phyloP scores from a whole-genome alignment of 2,797 vertebrate genomes.

The Sebastes alutus region DNA sequence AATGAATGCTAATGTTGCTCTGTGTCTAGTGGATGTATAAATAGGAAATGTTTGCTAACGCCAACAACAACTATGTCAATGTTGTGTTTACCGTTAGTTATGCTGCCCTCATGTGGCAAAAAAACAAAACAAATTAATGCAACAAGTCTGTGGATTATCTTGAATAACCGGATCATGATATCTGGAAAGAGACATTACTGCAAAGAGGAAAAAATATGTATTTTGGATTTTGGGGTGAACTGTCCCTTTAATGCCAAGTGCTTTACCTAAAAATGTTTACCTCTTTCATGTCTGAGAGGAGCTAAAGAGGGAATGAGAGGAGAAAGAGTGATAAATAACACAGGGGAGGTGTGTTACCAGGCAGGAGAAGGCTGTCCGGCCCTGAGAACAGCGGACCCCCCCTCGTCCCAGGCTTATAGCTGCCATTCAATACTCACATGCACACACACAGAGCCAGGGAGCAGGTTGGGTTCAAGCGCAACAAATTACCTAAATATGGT shows the following conservation, averaged over 20 bases:
- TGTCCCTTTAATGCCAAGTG: not conserved
- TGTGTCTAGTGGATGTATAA: no score
- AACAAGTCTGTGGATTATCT: not conserved
- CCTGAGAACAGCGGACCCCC: conserved; percentile 75
- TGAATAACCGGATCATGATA: not conserved
- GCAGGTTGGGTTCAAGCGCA: conserved; percentile 79
- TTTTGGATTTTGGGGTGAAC: not conserved
- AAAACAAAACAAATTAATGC: not conserved
- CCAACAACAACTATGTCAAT: no score
- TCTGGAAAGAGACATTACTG: not conserved
- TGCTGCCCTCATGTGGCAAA: not conserved
- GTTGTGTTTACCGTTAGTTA: not conserved
- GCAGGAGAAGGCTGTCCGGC: conserved; percentile 32
- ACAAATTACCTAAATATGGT: conserved; percentile 82
- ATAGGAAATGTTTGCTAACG: no score
- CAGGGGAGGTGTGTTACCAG: conserved; percentile 49
- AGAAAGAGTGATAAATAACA: conserved; percentile 73
- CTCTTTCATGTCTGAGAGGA: not conserved
- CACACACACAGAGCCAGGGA: conserved; percentile 48
- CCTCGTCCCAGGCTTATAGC: conserved; percentile 72
- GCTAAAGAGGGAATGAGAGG: not conserved
- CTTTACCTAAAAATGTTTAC: not conserved
- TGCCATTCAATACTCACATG: conserved; percentile 70
- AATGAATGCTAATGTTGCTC: not conserved
- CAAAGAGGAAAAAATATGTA: not conserved